Evolutionary conservation across 2,113 vertebrate species (phyloP).

Genomic region (Nothocercus nigrocapillus): DNA sequence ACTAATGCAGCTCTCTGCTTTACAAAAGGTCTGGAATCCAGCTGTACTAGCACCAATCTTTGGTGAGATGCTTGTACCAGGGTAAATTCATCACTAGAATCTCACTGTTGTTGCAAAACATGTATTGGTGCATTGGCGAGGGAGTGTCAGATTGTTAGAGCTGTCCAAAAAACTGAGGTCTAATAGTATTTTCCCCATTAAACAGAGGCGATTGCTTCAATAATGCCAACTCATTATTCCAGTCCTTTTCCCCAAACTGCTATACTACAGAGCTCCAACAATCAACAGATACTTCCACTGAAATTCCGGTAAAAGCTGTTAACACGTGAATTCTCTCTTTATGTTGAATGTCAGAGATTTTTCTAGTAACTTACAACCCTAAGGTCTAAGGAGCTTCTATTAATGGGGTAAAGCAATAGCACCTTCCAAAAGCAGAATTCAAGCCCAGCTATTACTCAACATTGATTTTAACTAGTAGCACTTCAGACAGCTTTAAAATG

Average conservation of each 20-base stretch:
- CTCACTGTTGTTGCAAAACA: not conserved
- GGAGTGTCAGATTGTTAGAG: not conserved
- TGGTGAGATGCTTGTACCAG: not conserved
- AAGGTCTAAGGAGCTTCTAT: not conserved
- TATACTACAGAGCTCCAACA: not conserved
- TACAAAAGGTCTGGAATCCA: not conserved
- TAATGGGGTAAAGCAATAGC: not conserved
- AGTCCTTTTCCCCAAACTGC: not conserved
- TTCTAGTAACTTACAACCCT: not conserved
- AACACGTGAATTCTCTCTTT: not conserved
- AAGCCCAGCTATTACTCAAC: not conserved
- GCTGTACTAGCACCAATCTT: not conserved
- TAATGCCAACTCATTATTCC: not conserved
- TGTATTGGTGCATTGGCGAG: not conserved
- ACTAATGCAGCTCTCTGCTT: not conserved
- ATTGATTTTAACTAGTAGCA: not conserved
- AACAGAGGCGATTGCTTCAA: not conserved
- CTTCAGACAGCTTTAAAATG: constrained; percentile 18
- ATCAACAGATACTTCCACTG: not conserved
- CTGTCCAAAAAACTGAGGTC: not conserved
- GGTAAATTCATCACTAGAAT: not conserved
- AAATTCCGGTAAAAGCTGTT: not conserved
- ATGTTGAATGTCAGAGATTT: not conserved
- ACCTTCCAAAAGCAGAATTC: not conserved
- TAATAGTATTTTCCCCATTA: not conserved